Percentiles rank a stretch among this genome's conserved stretches.
Evolutionary conservation across 1,140 invertebrate genomes (phyloP).

Genomic region (Tetraneura akinire): DNA sequence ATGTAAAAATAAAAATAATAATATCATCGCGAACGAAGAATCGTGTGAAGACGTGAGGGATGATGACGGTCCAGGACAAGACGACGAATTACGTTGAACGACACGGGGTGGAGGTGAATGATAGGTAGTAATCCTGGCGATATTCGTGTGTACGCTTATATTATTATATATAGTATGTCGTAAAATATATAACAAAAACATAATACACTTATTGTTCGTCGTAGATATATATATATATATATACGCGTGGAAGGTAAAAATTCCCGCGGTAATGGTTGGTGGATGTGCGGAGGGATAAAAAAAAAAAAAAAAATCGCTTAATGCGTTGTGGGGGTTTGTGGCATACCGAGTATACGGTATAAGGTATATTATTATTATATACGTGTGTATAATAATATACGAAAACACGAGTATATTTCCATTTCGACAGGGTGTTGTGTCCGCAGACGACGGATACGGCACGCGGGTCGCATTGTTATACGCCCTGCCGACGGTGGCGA

Average conservation of each 20-base stretch:
- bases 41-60: too few species aligned
- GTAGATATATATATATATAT: too few species aligned
- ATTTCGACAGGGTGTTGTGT: too few species aligned
- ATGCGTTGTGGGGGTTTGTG: constrained; percentile 39
- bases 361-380: too few species aligned
- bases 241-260: not conserved
- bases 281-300: not conserved
- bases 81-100: not conserved
- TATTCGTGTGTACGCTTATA: not conserved
- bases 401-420: too few species aligned
- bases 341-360: constrained; percentile 20
- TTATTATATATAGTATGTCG: not conserved
- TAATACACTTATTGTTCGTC: too few species aligned
- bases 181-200: too few species aligned
- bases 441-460: too few species aligned
- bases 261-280: not conserved
- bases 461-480: too few species aligned
- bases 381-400: too few species aligned
- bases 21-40: not conserved
- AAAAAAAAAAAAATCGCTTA: constrained; percentile 31
- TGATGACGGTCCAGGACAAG: not conserved
- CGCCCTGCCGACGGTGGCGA: too few species aligned
- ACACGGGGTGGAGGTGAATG: not conserved
- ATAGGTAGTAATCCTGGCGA: not conserved
- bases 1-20: not conserved